Evolutionary conservation across 2,113 vertebrate genomes (phyloP), one percentile per base, ranked within the genome.

Genomic region (Rhinoderma darwinii): DNA sequence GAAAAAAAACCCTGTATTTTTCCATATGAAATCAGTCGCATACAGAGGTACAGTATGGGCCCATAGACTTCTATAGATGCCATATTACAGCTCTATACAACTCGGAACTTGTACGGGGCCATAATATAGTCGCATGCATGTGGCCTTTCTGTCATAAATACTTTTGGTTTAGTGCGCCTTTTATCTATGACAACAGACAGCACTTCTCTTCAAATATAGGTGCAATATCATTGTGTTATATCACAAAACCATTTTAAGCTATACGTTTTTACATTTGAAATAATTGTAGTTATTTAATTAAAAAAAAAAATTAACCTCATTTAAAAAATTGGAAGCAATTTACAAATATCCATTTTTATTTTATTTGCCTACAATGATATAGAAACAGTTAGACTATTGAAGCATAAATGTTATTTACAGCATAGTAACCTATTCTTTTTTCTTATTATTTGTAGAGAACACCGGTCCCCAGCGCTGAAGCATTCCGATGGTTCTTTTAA

Each of bases 401-500:
- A 61, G 54, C 37, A 41, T 5, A 43, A 54, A 35, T 43, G 20
- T 17, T 81, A 9, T 12, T 81, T 27, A 43, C 56, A 30, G 22
- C 15, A 30, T 59, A 44, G n/a, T 82, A 84, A 95, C 93, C 92
- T 95, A 89, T 95, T 93, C 93, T 95, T 92, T 94, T 92, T 94
- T 91, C 96, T 90, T 93, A 90, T 92, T 94, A 94, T 95, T 95
- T 94, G 84, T 96, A 99, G 98, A 98, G 97, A 96, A 98, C 97
- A 91, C 97, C 97, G 90, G 97, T 98, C 93, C 98, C 96, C 95
- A 98, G 92, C 88, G 97, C 97, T 37, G 97, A 99, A 95, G 98
- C 98, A 86, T 99, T 99, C 93, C 96, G 98, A 94, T 99, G 98
- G 98, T 99, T 99, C 97, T 99, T 99, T 96, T 99, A 99, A 96